Percentiles rank a stretch among this genome's conserved stretches.
Evolutionary conservation across 2,888 invertebrate species (phyloP).

Genomic region (Leptinotarsa haldemani): DNA sequence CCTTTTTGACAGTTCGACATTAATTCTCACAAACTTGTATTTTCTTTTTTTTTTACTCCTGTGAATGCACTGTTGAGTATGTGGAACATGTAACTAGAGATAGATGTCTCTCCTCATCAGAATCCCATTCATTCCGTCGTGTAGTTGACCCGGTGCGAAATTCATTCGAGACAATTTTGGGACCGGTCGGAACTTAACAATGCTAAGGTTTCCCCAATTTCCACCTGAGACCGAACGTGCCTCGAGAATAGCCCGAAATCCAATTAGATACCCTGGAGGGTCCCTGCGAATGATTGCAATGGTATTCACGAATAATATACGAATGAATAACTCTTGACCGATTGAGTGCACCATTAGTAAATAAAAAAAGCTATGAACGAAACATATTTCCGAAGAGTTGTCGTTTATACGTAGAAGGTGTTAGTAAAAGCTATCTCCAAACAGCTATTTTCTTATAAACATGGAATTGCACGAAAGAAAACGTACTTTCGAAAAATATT

Average conservation of each 20-base stretch:
- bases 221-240: slow-evolving; percentile 9
- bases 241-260: neutral
- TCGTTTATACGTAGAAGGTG: too few relatives aligned
- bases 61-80: neutral
- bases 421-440: too few relatives aligned
- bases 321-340: neutral
- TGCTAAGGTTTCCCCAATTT: neutral
- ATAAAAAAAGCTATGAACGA: too few relatives aligned
- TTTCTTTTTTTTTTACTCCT: too few relatives aligned
- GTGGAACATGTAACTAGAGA: neutral
- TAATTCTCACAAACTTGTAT: too few relatives aligned
- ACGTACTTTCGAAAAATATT: too few relatives aligned
- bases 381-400: too few relatives aligned
- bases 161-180: neutral
- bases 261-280: neutral
- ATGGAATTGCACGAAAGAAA: too few relatives aligned
- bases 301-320: neutral
- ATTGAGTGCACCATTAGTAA: neutral
- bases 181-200: neutral
- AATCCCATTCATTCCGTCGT: neutral
- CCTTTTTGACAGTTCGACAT: too few relatives aligned
- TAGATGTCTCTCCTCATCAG: neutral
- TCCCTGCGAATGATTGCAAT: neutral
- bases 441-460: too few relatives aligned
- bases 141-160: neutral